phyloP scores from a whole-genome alignment of 2,113 vertebrate genomes.

The Barbus barbus region DNA sequence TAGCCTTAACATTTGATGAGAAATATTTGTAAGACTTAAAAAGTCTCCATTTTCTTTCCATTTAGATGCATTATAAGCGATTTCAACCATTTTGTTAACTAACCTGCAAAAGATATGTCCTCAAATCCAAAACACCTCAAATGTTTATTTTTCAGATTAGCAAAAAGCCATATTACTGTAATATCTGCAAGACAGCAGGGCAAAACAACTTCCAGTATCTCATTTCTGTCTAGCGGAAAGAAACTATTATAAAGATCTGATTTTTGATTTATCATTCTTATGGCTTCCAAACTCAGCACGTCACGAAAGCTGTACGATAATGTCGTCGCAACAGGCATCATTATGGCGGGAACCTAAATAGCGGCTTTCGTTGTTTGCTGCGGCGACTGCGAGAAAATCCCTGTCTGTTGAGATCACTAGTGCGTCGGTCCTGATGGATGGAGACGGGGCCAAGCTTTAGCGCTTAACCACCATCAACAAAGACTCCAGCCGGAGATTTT shows the following conservation, averaged over 20 bases:
- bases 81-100: not conserved
- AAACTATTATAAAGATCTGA: no score
- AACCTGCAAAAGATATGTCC: not conserved
- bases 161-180: no score
- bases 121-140: not conserved
- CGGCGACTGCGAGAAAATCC: not conserved
- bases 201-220: not conserved
- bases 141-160: not conserved
- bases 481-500: not conserved
- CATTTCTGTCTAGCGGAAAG: not conserved
- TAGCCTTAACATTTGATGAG: no score
- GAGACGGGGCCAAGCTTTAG: not conserved
- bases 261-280: no score
- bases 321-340: not conserved
- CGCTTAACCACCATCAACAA: not conserved
- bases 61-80: no score
- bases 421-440: conserved; percentile 19
- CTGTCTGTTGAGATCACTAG: conserved; percentile 9
- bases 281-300: not conserved
- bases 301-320: not conserved
- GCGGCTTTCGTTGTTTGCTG: not conserved
- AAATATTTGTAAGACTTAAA: no score
- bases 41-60: no score
- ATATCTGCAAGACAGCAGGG: no score
- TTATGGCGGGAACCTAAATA: not conserved